Evolutionary conservation across 2,113 vertebrate genomes (phyloP).

Genomic region (Cairina moschata): DNA sequence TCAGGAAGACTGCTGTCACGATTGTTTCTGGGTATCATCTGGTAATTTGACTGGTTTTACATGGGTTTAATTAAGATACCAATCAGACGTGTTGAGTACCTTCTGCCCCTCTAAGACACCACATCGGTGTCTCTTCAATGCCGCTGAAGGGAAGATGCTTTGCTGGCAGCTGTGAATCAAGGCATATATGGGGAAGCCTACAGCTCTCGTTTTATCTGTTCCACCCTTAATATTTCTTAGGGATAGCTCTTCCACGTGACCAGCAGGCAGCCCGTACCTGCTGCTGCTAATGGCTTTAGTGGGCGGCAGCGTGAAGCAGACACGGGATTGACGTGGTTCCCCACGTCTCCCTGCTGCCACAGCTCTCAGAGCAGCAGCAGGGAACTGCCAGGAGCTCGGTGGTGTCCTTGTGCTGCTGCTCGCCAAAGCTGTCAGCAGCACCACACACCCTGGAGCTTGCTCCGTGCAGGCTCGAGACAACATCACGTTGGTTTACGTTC

Average conservation of each 20-base stretch:
- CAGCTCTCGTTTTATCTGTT: neutral
- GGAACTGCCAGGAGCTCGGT: neutral
- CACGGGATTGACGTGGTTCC: neutral
- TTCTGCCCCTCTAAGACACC: neutral
- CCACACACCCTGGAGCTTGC: neutral
- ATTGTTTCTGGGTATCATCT: neutral
- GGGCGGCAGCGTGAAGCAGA: neutral
- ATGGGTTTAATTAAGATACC: neutral
- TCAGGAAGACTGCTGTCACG: neutral
- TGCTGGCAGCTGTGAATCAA: neutral
- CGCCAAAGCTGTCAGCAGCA: conserved; percentile 16
- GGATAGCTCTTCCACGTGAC: neutral
- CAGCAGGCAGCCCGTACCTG: neutral
- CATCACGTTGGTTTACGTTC: neutral
- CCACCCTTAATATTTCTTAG: neutral
- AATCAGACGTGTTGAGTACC: neutral
- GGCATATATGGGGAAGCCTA: neutral
- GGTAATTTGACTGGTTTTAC: neutral
- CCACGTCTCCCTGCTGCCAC: neutral
- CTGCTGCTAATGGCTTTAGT: neutral
- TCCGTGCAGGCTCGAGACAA: neutral
- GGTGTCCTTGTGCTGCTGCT: neutral
- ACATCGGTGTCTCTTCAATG: neutral
- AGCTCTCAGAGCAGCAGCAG: neutral
- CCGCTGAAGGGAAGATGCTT: neutral